These are phyloP conservation scores for Mastigias papua DNA, from an alignment of 30 jellyfish, hydroid and myxozoan genomes.

Conservation along the genomic window DNA sequence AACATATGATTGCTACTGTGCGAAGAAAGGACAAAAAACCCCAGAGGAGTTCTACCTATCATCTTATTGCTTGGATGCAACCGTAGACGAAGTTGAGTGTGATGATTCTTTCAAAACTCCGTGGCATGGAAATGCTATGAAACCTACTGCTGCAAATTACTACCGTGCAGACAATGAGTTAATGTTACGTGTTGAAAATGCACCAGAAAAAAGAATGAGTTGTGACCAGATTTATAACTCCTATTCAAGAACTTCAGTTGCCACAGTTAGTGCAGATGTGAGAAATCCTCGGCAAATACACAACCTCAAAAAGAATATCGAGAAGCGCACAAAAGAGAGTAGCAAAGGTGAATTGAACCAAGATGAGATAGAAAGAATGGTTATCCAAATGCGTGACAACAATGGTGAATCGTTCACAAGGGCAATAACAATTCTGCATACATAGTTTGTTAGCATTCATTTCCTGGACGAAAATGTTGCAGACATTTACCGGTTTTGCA, in stretches of 20 bases:
- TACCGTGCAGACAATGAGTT: conserved; percentile 32
- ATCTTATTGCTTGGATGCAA: conserved; percentile 1
- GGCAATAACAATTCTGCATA: not conserved
- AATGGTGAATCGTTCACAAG: too few species aligned
- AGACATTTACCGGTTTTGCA: conserved; percentile 47
- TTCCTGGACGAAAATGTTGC: conserved; percentile 9
- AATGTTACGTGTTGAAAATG: not conserved
- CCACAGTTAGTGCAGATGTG: conserved; percentile 46
- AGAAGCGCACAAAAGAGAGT: too few species aligned
- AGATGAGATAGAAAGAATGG: too few species aligned
- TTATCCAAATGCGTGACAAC: too few species aligned
- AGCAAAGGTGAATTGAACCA: too few species aligned
- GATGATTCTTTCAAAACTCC: conserved; percentile 24
- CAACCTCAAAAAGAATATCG: conserved; percentile 17
- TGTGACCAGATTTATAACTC: not conserved
- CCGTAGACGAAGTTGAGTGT: not conserved
- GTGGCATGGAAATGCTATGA: conserved; percentile 50
- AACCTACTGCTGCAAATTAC: conserved; percentile 18
- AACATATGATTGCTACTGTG: conserved; percentile 17
- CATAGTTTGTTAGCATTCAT: conserved; percentile 1
- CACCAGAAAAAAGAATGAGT: not conserved
- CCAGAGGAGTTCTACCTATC: not conserved
- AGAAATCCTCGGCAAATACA: conserved; percentile 53
- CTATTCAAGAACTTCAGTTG: not conserved
- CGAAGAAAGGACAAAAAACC: not conserved